Conservation (phyloP, 2,888 invertebrate species). For the Hypercompe scribonia region DNA sequence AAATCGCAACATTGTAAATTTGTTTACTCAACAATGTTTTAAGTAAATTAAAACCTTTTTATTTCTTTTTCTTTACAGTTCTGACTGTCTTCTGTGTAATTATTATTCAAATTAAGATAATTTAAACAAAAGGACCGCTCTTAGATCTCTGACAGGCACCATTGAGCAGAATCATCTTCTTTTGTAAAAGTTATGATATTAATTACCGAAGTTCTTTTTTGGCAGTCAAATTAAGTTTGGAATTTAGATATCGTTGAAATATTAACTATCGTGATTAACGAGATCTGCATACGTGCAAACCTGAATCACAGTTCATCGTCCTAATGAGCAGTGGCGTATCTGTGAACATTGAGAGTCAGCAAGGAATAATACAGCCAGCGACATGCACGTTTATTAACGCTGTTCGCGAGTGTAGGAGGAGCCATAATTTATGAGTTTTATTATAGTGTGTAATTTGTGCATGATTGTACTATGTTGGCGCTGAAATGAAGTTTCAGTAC, state of each 20-base stretch:
- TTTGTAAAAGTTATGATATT: not conserved
- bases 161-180: not conserved
- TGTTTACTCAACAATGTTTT: not conserved
- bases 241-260: not conserved
- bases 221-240: not conserved
- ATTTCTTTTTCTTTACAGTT: not conserved
- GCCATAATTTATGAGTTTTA: conserved; percentile 46
- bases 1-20: no score
- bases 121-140: not conserved
- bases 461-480: conserved; percentile 31
- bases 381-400: conserved; percentile 5
- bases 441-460: conserved; percentile 39
- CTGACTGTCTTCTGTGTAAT: not conserved
- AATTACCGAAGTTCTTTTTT: not conserved
- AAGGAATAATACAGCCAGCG: not conserved
- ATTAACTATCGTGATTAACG: not conserved
- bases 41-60: not conserved
- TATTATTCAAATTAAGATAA: not conserved
- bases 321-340: conserved; percentile 41
- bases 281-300: not conserved
- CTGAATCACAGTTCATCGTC: not conserved
- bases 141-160: not conserved
- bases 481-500: conserved; percentile 27
- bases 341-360: not conserved
- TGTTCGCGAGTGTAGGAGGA: conserved; percentile 36